Percentiles rank a stretch among this genome's conserved stretches.
These are phyloP conservation scores for Dorcus parallelipipedus DNA, from an alignment of 2,888 invertebrate genomes.

Conservation along the genomic window DNA sequence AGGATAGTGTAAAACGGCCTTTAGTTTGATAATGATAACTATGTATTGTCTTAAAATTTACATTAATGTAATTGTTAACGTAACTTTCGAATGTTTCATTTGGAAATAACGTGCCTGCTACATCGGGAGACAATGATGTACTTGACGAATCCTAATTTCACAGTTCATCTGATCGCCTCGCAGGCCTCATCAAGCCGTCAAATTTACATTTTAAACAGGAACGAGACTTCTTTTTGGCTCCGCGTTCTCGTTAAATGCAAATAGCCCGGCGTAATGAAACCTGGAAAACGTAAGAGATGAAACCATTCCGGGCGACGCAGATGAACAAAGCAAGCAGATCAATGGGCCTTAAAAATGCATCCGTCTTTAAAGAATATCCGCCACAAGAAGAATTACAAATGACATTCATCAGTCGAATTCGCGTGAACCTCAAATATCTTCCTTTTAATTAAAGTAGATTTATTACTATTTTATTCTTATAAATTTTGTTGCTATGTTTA, in stretches of 20 bases:
- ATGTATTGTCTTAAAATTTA: too few relatives aligned
- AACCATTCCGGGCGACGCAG: constrained; percentile 13
- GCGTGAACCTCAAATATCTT: too few relatives aligned
- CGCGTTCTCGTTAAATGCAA: constrained; percentile 45
- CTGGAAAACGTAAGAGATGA: constrained; percentile 28
- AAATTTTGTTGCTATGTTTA: too few relatives aligned
- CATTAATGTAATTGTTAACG: too few relatives aligned
- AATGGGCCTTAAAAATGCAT: constrained; percentile 29
- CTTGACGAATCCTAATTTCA: constrained; percentile 29
- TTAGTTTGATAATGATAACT: too few relatives aligned
- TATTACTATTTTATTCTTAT: too few relatives aligned
- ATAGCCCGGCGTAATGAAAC: constrained; percentile 41
- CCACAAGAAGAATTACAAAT: constrained; percentile 19
- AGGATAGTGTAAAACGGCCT: too few relatives aligned
- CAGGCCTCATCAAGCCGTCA: constrained; percentile 39
- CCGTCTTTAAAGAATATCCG: constrained; percentile 27
- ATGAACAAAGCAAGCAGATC: constrained; percentile 26
- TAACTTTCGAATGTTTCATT: too few relatives aligned
- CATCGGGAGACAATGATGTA: neutral
- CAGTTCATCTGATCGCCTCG: constrained; percentile 39
- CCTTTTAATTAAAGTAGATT: too few relatives aligned
- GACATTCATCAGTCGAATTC: constrained; percentile 20
- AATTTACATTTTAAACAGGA: constrained; percentile 42
- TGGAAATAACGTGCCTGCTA: too few relatives aligned
- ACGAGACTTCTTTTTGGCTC: constrained; percentile 38